These are phyloP conservation scores for Zaprionus taronus DNA, from an alignment of 1,140 invertebrate species.

Conservation along the genomic window DNA sequence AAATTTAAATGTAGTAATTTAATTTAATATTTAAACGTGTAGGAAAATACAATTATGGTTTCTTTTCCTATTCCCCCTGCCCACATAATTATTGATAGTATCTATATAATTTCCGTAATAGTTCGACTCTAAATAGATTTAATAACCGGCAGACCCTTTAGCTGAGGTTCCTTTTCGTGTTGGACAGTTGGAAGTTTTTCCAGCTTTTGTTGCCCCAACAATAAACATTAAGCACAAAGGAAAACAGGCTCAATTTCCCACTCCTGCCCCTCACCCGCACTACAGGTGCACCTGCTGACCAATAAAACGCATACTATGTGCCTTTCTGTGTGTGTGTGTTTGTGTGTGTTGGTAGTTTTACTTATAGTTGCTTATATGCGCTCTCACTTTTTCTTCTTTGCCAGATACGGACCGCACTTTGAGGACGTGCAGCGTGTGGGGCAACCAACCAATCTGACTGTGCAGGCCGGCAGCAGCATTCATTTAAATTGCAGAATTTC, in stretches of 20 bases:
- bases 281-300: conserved; percentile 27
- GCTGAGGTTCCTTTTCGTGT: neutral
- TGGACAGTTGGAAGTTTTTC: conserved; percentile 32
- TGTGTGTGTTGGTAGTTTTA: conserved; percentile 9
- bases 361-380: conserved; percentile 21
- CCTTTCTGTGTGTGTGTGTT: conserved; percentile 1
- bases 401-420: conserved; percentile 89
- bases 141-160: conserved; percentile 1
- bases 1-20: neutral
- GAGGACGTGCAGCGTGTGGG: conserved; percentile 86
- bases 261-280: neutral
- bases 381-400: conserved; percentile 4
- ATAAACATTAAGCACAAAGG: conserved; percentile 47
- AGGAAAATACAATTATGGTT: neutral
- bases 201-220: conserved; percentile 20
- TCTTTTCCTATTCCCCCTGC: neutral
- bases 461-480: conserved; percentile 91
- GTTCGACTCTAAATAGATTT: conserved; percentile 5
- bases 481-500: conserved; percentile 93
- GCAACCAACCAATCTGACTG: conserved; percentile 90
- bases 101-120: conserved; percentile 24
- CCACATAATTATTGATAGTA: neutral
- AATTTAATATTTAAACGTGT: neutral
- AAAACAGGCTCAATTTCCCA: conserved; percentile 23
- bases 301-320: conserved; percentile 36